A percentile compares a stretch with the other conserved stretches of the same genome.
phyloP scores from a whole-genome alignment of 2,888 invertebrate species.

The Salticus scenicus region DNA sequence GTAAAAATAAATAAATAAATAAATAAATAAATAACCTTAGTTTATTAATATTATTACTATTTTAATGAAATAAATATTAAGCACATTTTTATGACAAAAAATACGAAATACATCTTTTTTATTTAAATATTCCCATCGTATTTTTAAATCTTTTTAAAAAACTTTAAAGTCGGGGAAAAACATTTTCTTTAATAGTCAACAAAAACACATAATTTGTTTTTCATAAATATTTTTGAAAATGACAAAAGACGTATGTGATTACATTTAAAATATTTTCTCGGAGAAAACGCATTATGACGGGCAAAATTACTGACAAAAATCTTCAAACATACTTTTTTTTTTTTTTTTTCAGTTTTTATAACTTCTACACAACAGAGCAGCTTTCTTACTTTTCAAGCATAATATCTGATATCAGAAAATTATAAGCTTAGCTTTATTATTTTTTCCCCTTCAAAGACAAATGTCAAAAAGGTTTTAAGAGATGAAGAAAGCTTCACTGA shows the following conservation, averaged over 20 bases:
- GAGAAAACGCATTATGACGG: not conserved
- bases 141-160: not conserved
- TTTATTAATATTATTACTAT: too few relatives aligned
- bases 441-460: not conserved
- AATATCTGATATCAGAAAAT: conserved; percentile 6
- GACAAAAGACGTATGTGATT: not conserved
- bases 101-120: too few relatives aligned
- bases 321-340: not conserved
- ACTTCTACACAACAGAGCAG: not conserved
- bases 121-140: too few relatives aligned
- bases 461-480: conserved; percentile 1
- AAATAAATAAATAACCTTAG: too few relatives aligned
- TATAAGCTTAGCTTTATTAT: not conserved
- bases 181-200: not conserved
- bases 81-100: too few relatives aligned
- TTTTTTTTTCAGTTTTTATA: not conserved
- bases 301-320: not conserved
- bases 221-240: not conserved
- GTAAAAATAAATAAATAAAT: too few relatives aligned
- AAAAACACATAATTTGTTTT: too few relatives aligned
- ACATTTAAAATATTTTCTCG: not conserved
- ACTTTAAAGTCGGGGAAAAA: not conserved
- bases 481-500: not conserved
- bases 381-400: not conserved
- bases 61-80: too few relatives aligned